Percentiles rank a stretch among this genome's conserved stretches.
These are phyloP conservation scores for Dioctria rufipes DNA, from an alignment of 2,888 invertebrate species.

Conservation along the genomic window DNA sequence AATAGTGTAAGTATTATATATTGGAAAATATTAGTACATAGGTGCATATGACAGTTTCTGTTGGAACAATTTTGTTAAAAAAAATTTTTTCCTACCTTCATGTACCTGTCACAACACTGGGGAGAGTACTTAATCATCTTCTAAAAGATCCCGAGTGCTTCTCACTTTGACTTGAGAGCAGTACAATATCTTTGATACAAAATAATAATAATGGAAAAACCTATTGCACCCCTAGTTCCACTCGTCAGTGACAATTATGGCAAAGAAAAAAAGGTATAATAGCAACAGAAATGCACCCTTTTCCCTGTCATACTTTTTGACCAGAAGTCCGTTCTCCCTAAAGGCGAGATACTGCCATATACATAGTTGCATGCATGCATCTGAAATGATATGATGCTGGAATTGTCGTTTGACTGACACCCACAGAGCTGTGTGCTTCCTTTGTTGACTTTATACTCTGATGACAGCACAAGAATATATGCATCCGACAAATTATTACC, in stretches of 20 bases:
- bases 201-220: neutral
- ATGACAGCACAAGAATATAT: constrained; percentile 33
- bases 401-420: constrained; percentile 38
- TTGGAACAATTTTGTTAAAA: too few relatives aligned
- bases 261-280: neutral
- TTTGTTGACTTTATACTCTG: constrained; percentile 35
- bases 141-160: constrained; percentile 5
- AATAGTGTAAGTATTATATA: too few relatives aligned
- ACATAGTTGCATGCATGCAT: constrained; percentile 12
- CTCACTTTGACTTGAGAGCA: constrained; percentile 5
- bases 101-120: constrained; percentile 21
- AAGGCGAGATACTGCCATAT: neutral
- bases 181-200: neutral
- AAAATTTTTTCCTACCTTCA: neutral
- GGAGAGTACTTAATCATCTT: constrained; percentile 18
- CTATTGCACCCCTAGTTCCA: constrained; percentile 5
- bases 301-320: constrained; percentile 17
- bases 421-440: constrained; percentile 15
- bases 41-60: too few relatives aligned
- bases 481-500: constrained; percentile 36
- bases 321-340: constrained; percentile 12
- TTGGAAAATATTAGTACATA: too few relatives aligned
- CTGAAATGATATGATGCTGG: neutral
- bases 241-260: constrained; percentile 4
- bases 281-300: neutral